A percentile compares a stretch with the other conserved stretches of the same genome.
These are phyloP conservation scores for Amphipoea lucens DNA, from an alignment of 2,888 invertebrate genomes.

Conservation along the genomic window DNA sequence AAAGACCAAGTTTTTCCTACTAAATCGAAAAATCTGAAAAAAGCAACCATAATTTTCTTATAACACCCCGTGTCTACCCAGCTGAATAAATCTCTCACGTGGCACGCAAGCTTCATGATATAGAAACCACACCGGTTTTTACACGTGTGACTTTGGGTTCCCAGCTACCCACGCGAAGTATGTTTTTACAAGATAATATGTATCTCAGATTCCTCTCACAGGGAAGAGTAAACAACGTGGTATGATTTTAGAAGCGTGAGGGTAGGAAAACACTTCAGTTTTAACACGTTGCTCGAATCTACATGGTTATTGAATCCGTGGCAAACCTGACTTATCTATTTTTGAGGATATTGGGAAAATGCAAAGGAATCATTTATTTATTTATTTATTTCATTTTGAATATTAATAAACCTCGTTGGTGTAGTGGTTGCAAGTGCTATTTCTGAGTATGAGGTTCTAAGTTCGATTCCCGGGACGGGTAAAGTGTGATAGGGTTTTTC, in stretches of 20 bases:
- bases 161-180: conserved; percentile 20
- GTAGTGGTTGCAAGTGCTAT: neutral
- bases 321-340: conserved; percentile 23
- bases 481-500: too few relatives aligned
- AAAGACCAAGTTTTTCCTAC: too few relatives aligned
- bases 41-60: neutral
- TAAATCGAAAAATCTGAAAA: neutral
- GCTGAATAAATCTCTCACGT: conserved; percentile 11
- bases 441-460: neutral
- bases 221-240: conserved; percentile 9
- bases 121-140: conserved; percentile 5
- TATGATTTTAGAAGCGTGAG: conserved; percentile 31
- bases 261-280: conserved; percentile 13
- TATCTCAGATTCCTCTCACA: conserved; percentile 20
- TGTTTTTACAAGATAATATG: conserved; percentile 51
- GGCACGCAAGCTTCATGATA: conserved; percentile 1
- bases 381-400: neutral
- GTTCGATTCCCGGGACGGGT: neutral
- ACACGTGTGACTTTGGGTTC: conserved; percentile 23
- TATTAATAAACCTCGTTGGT: neutral
- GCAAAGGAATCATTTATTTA: conserved; percentile 5
- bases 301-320: neutral
- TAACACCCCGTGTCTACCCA: neutral
- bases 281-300: neutral
- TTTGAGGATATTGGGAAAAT: neutral